A percentile compares a stretch with the other conserved stretches of the same genome.
Evolutionary conservation across 2,888 invertebrate genomes (phyloP).

Genomic region (Merodon equestris): DNA sequence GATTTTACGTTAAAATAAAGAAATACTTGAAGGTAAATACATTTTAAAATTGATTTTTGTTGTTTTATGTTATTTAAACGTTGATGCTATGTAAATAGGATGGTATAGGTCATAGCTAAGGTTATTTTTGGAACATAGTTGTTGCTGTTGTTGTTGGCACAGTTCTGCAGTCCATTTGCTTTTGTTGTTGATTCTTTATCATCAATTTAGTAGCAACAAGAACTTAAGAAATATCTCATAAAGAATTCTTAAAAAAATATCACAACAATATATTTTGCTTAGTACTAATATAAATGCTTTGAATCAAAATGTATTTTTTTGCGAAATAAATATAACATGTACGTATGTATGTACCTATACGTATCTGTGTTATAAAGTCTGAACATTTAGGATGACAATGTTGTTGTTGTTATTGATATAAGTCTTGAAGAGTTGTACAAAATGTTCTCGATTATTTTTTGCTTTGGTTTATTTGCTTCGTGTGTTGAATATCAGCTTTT

Average conservation of each 20-base stretch:
- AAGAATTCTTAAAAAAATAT: slow-evolving; percentile 53
- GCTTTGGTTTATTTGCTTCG: not conserved
- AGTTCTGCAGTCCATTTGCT: slow-evolving; percentile 6
- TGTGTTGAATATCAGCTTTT: not conserved
- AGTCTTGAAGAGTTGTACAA: slow-evolving; percentile 54
- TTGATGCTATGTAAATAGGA: slow-evolving; percentile 49
- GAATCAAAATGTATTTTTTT: slow-evolving; percentile 24
- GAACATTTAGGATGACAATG: slow-evolving; percentile 36
- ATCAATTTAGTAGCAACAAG: slow-evolving; percentile 31
- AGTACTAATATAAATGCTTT: slow-evolving; percentile 35
- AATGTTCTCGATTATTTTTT: slow-evolving; percentile 5
- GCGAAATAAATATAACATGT: slow-evolving; percentile 17
- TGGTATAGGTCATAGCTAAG: slow-evolving; percentile 40
- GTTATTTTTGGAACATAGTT: slow-evolving; percentile 29
- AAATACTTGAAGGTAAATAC: not conserved
- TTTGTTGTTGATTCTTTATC: not conserved
- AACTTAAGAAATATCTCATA: slow-evolving; percentile 32
- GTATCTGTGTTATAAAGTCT: slow-evolving; percentile 3
- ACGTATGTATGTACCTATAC: no score
- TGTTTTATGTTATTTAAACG: slow-evolving; percentile 25
- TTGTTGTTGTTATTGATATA: slow-evolving; percentile 26
- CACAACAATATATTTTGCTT: slow-evolving; percentile 51
- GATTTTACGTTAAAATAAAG: slow-evolving; percentile 32
- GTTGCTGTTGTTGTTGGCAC: slow-evolving; percentile 31
- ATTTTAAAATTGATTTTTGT: slow-evolving; percentile 2